A percentile compares a stretch with the other conserved stretches of the same genome.
Evolutionary conservation across 2,113 vertebrate genomes (phyloP).

Genomic region (Myiopsitta monachus): DNA sequence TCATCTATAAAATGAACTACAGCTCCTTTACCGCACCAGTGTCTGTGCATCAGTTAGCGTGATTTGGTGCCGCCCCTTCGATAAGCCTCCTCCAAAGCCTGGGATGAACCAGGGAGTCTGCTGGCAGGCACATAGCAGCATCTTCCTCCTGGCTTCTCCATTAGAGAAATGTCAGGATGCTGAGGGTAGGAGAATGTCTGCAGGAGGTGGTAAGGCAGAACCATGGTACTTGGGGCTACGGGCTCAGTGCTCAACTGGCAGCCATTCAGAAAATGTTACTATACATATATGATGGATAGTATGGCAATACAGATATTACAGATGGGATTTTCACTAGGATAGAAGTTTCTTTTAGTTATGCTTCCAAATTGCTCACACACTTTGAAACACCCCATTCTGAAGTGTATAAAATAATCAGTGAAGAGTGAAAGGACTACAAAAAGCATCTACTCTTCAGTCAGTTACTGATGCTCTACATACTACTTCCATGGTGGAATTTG

Average conservation of each 20-base stretch:
- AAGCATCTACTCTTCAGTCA: neutral
- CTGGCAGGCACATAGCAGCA: accelerated
- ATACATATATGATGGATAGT: accelerated
- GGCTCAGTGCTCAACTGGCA: neutral
- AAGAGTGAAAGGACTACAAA: neutral
- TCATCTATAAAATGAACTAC: neutral
- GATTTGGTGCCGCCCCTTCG: neutral
- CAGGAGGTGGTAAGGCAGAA: neutral
- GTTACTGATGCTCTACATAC: neutral
- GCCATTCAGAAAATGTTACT: neutral
- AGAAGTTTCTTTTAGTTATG: neutral
- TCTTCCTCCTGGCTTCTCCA: neutral
- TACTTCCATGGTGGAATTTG: neutral
- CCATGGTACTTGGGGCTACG: neutral
- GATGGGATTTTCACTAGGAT: neutral
- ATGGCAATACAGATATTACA: neutral
- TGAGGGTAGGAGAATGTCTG: neutral
- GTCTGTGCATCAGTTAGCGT: no score
- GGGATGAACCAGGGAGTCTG: accelerated
- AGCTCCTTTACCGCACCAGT: neutral
- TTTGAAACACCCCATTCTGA: neutral
- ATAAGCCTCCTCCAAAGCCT: neutral
- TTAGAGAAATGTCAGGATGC: neutral
- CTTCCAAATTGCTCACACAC: neutral
- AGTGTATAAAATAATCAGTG: neutral